Evolutionary conservation across 2,797 vertebrate species (phyloP), one percentile per base, ranked within the genome.

Genomic region (Pangasius djambal): DNA sequence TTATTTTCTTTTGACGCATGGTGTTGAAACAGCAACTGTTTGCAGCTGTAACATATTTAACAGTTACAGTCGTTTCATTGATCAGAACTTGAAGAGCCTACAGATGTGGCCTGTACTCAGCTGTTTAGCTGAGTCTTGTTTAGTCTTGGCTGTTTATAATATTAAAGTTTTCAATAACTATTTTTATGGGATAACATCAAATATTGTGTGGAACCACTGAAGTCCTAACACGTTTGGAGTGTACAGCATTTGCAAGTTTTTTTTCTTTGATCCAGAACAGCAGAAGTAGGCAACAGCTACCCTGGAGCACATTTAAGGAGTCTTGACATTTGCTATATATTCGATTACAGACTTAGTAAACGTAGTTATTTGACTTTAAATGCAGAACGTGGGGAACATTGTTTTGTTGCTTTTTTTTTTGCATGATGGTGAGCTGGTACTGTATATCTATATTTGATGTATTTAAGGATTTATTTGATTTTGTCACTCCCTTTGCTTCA

Each of bases 31-130:
- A 44, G 81, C 59, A 65, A 18, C 40, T 1, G 40, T 50, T 83
- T 48, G 15, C 81, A 83, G 61, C 82, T 65, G 82, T 16, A 48
- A 65, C 44, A 31, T 67, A 84, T 84, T 84, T 67, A 67, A 84
- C 16, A n/a, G 12, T 65, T 83, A 48, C 59, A 20, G 28, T 84
- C 28, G 7, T 50, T 84, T 84, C 61, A 65, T 48, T n/a, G 15
- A 67, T 84, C 28, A 50, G 8, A 50, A 50, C 13, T 83, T 83
- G 48, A 37, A 40, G 22, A 31, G 82, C 6, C 37, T n/a, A 65
- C 82, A 83, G 82, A 84, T 84, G 82, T 84, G 82, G 15, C 37
- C 18, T 20, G 7, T 83, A 63, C 63, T 63, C 28, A 18, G 16
- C 28, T 31, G 82, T 40, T 82, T 59, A 59, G 20, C 34, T 0